A percentile compares a stretch with the other conserved stretches of the same genome.
phyloP scores from a whole-genome alignment of 2,113 vertebrate species.

The Micromys minutus region DNA sequence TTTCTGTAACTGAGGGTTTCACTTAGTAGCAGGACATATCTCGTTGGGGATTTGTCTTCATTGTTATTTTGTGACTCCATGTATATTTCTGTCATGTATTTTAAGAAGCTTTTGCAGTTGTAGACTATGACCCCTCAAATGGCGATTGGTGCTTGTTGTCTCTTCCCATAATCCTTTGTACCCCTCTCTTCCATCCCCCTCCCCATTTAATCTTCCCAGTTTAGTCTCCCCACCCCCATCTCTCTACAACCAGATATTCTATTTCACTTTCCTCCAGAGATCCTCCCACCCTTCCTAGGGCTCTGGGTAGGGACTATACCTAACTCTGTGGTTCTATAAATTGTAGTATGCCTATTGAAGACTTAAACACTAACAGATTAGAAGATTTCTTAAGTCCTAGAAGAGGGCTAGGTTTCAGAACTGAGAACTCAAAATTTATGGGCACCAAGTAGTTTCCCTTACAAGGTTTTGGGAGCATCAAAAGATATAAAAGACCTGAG shows the following conservation, averaged over 20 bases:
- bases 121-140: neutral
- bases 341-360: too few species aligned
- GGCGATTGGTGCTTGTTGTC: neutral
- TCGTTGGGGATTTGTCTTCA: neutral
- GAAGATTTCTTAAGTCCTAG: neutral
- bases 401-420: neutral
- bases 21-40: neutral
- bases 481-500: neutral
- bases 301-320: too few species aligned
- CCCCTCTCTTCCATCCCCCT: neutral
- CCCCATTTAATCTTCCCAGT: neutral
- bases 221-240: neutral
- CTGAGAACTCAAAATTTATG: neutral
- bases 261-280: neutral
- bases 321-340: neutral
- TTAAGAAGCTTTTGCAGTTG: neutral
- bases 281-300: neutral
- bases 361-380: neutral
- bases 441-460: neutral
- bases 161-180: neutral
- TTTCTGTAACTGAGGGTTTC: neutral
- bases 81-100: neutral
- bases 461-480: neutral
- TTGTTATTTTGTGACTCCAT: neutral
- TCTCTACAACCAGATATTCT: neutral